Conservation (phyloP, 2,888 invertebrate species). For the Ypsolopha scabrella region DNA sequence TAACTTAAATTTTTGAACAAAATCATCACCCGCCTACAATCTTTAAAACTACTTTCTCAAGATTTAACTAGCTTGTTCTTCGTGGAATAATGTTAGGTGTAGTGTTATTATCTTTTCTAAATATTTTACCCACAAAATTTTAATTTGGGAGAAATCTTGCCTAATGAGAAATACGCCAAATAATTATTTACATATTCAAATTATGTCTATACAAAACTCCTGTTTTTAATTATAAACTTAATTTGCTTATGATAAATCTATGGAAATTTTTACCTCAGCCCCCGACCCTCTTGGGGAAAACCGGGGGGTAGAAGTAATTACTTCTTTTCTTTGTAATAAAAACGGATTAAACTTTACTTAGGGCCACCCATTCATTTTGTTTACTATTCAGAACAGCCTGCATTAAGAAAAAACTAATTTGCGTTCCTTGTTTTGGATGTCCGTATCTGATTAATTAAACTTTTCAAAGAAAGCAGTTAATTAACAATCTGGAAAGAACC, state of each 20-base stretch:
- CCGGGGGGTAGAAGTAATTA: constrained; percentile 66
- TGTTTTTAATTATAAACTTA: constrained; percentile 71
- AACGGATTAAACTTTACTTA: constrained; percentile 71
- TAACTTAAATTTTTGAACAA: neutral
- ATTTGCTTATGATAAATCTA: constrained; percentile 71
- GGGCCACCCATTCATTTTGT: constrained; percentile 66
- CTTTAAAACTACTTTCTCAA: neutral
- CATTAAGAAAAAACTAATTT: constrained; percentile 62
- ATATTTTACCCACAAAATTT: neutral
- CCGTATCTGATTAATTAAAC: constrained; percentile 36
- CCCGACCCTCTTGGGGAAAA: constrained; percentile 60
- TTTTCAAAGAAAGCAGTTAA: constrained; percentile 16
- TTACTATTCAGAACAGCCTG: constrained; percentile 64
- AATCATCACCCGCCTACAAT: neutral
- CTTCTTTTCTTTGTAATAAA: constrained; percentile 71
- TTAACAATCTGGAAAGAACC: neutral
- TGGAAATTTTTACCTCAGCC: constrained; percentile 67
- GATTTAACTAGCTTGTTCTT: neutral
- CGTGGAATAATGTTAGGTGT: neutral
- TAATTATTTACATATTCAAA: constrained; percentile 65
- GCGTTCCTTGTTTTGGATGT: constrained; percentile 39
- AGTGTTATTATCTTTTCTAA: too few species aligned
- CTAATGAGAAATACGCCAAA: constrained; percentile 38
- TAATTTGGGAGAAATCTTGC: constrained; percentile 12
- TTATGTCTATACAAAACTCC: constrained; percentile 66